phyloP scores from a whole-genome alignment of 2,888 invertebrate genomes.

The Protula sp. region DNA sequence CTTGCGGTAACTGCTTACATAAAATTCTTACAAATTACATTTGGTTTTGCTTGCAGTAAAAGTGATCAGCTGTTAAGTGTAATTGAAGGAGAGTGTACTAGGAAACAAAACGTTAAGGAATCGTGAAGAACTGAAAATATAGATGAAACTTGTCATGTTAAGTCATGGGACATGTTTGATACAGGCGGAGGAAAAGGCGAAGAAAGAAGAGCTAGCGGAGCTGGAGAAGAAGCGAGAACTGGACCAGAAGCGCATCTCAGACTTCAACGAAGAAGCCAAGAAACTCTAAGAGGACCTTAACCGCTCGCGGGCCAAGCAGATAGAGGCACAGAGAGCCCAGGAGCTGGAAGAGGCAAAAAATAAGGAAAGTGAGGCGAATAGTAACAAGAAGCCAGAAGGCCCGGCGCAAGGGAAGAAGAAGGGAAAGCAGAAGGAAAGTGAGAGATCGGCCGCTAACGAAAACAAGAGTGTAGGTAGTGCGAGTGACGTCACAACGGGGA shows the following conservation, averaged over 20 bases:
- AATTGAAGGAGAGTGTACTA: too few species aligned
- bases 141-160: neutral
- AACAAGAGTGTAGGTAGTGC: neutral
- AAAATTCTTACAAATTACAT: too few species aligned
- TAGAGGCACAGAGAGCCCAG: conserved; percentile 2
- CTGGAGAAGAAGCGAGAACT: neutral
- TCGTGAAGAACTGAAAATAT: too few species aligned
- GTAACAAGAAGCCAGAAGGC: conserved; percentile 12
- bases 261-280: conserved; percentile 1
- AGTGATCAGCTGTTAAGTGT: too few species aligned
- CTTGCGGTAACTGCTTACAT: too few species aligned
- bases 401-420: conserved; percentile 14
- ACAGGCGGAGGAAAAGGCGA: conserved; percentile 38
- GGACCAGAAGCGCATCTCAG: neutral
- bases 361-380: conserved; percentile 4
- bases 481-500: neutral
- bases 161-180: too few species aligned
- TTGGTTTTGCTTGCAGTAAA: too few species aligned
- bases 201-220: conserved; percentile 25
- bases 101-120: too few species aligned
- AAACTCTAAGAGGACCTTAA: conserved; percentile 3
- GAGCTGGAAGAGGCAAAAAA: conserved; percentile 9
- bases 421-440: conserved; percentile 6
- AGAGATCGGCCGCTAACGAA: neutral
- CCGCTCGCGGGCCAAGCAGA: conserved; percentile 5